Evolutionary conservation across 1,140 invertebrate species (phyloP), one percentile per base, ranked within the genome.

Genomic region (Heterodera schachtii): DNA sequence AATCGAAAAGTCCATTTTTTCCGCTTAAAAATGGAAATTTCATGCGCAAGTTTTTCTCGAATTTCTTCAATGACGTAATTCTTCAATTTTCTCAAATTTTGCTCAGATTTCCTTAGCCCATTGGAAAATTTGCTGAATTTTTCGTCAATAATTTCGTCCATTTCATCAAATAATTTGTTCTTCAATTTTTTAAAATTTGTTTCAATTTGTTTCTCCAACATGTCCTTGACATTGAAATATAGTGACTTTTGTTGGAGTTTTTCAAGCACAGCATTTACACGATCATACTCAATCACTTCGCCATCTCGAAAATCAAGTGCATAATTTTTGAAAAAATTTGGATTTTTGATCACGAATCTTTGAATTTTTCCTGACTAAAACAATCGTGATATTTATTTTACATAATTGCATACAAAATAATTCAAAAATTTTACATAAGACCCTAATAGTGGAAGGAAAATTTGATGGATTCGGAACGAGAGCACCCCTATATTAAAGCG

Each of bases 311-410:
- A 64, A 64, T 64, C 57, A 19, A 64, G 19, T 64, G 57, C 57
- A 4, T 64, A 64, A 64, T 64, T 64, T 64, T 64, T 64, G 57
- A 64, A 64, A 13, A 64, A 64, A 64, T 64, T 64, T 64, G 57
- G 57, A 16, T 64, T 64, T 19, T 64, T 64, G 2, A 64, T 64
- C 3, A 19, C 57, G 19, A 64, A 64, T 5, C 16, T 13, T 64
- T 64, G 19, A 64, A 64, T 64, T 64, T 13, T 64, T 13, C 57
- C 57, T 19, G 11, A 19, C 57, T 64, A 5, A 64, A 60, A n/a
- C 0, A 11, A 52, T 52, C 8, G 8, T 52, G 1, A 52, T 8
- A 52, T 52, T 52, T 52, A 4, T 11, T 52, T 31, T 31, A 31
- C 31, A n/a, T n/a, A n/a, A n/a, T n/a, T n/a, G n/a, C n/a, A n/a